Base-by-base conservation (phyloP, 2,797 vertebrate species). In the Gadopsis marmoratus region DNA sequence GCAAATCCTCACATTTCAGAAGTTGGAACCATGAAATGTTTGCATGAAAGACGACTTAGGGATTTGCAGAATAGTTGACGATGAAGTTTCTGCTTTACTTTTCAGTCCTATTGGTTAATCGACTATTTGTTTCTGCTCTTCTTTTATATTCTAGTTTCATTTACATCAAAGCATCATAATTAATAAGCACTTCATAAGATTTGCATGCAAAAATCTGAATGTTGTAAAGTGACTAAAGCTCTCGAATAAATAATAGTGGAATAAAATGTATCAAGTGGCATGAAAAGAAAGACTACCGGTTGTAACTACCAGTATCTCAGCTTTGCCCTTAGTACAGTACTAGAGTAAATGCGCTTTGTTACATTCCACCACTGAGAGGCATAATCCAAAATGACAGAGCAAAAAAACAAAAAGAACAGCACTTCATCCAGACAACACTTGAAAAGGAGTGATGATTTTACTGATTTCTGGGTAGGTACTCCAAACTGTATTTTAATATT, bases 361-460 rank as follows among this genome's bases (percentile, higher is more conserved):
- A 7, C 29, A 50, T 35, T n/a, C 3, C 3, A 14, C 26, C 41
- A 19, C 29, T 12, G 37, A 39, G 37, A 39, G 9, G 37, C 2
- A 63, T n/a, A 37, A 17, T 17, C 43, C 6, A 50, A 11, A 56
- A 55, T 51, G 58, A 69, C 56, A 61, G 39, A 41, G 39, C 37
- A 39, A 39, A 10, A 39, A 39, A 37, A 33, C 33, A 33, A 6
- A 33, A 33, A 33, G 6, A 6, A 11, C 37, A 11, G 37, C 37
- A 37, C 11, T 12, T 3, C 41, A 26, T 74, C 62, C 43, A 77
- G 39, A 54, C 59, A 67, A 23, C 5, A 50, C 23, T 51, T 35
- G 31, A 77, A 23, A 50, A 71, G 19, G 39, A 45, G 23, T 66
- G 76, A 69, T 81, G 76, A 78, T 29, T 81, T 77, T 35, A 43